Evolutionary conservation across 2,113 vertebrate species (phyloP).

Genomic region (Hirundichthys speculiger): DNA sequence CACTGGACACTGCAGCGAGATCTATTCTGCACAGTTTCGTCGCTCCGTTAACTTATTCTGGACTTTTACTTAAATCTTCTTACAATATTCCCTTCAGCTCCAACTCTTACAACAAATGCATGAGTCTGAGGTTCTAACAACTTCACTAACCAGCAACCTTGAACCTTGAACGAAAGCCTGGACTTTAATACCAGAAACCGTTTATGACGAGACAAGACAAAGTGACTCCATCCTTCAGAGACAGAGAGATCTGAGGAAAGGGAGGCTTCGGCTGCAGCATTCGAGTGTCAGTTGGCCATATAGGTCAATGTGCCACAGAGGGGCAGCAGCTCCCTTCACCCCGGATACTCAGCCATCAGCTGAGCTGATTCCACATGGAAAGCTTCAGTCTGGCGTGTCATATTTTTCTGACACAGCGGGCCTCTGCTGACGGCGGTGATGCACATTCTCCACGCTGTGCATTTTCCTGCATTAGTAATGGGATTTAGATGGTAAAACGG

Average conservation of each 20-base stretch:
- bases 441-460: slow-evolving; percentile 2
- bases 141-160: no score
- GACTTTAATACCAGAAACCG: no score
- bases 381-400: slow-evolving; percentile 17
- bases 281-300: slow-evolving; percentile 50
- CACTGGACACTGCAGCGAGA: slow-evolving; percentile 34
- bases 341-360: slow-evolving; percentile 33
- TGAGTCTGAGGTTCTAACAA: no score
- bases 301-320: slow-evolving; percentile 67
- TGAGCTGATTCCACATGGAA: slow-evolving; percentile 40
- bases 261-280: slow-evolving; percentile 33
- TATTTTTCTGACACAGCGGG: slow-evolving; percentile 24
- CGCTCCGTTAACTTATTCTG: neutral
- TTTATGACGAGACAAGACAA: slow-evolving; percentile 33
- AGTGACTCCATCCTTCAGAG: slow-evolving; percentile 26
- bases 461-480: neutral
- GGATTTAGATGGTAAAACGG: neutral
- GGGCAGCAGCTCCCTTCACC: slow-evolving; percentile 47
- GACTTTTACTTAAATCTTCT: neutral
- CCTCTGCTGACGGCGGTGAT: slow-evolving; percentile 20
- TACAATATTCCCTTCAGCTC: no score
- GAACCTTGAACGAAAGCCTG: no score
- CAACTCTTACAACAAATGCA: no score
- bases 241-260: slow-evolving; percentile 17
- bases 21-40: slow-evolving; percentile 14